Percentiles rank a stretch among this genome's conserved stretches.
Evolutionary conservation across 2,888 invertebrate species (phyloP).

Genomic region (Alcis repandata): DNA sequence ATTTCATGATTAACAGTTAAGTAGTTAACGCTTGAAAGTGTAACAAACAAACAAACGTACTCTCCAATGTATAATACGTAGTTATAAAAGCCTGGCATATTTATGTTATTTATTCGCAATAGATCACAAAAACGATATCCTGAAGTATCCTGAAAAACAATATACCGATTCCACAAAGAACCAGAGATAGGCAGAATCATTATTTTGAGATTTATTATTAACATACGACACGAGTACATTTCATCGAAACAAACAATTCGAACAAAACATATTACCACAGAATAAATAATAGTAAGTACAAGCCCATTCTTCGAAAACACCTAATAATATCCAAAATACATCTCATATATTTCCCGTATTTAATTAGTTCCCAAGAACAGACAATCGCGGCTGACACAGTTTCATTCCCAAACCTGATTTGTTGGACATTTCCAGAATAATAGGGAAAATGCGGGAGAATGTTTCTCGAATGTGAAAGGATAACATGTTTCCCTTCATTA

Average conservation of each 20-base stretch:
- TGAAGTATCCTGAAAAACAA: no score
- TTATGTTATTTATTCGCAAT: no score
- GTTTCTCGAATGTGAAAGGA: slow-evolving; percentile 16
- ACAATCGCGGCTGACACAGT: slow-evolving; percentile 27
- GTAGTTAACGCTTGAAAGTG: no score
- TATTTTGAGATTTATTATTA: no score
- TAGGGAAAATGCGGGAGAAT: slow-evolving; percentile 28
- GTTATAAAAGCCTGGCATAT: no score
- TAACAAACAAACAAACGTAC: no score
- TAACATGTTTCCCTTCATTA: slow-evolving; percentile 36
- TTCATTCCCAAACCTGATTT: slow-evolving; percentile 34
- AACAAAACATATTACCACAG: not conserved
- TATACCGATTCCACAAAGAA: not conserved
- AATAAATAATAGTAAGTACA: not conserved
- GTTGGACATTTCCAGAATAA: slow-evolving; percentile 33
- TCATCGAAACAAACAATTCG: not conserved
- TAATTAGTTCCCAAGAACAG: slow-evolving; percentile 33
- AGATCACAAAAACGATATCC: no score
- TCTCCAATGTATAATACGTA: no score
- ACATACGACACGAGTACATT: not conserved
- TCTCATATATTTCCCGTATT: slow-evolving; percentile 19
- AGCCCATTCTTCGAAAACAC: not conserved
- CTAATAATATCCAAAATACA: not conserved
- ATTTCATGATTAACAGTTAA: no score
- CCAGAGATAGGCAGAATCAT: not conserved